Base-by-base conservation (phyloP, 2,113 vertebrate species). In the Phyllopteryx taeniolatus region DNA sequence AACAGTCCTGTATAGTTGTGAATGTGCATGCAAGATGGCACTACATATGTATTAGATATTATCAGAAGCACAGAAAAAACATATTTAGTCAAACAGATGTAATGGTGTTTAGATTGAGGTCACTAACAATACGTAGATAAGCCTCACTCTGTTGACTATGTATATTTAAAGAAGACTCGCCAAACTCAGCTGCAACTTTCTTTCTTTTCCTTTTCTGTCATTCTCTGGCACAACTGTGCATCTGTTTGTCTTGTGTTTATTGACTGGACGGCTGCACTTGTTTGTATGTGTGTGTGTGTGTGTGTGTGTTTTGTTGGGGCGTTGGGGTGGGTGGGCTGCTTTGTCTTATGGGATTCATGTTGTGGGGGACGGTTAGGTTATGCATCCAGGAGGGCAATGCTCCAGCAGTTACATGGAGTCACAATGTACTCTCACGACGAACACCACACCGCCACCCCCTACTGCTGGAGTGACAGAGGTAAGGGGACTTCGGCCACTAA, bases 381-480 rank as follows among this genome's bases (percentile, higher is more conserved):
- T 91, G 84, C 93, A 79, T 94, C 94, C 90, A 94, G 94, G 87
- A 91, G 92, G 89, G 93, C 95, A 88, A 93, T 94, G 94, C 93
- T 95, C 83, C 94, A 95, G 92, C 95, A 94, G 90, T 94, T 94
- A 71, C 94, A 93, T 0, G 94, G 94, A 87, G 86, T 94, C 92
- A 93, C 93, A 92, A 90, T 94, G 90, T 94, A 94, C 92, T 95
- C 94, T 85, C 94, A 94, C 5, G 84, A 94, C 39, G 88, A 95
- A 77, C 85, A 83, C 90, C 93, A 90, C 90, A 84, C 0, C 87
- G 78, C 1, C 90, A 65, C 93, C 79, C 72, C 89, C 90, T 90
- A 81, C 91, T 87, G 90, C 77, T 85, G 86, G 94, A 89, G 81
- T 47, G 92, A 93, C 80, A 91, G 91, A 95, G 94, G 94, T 94